Evolutionary conservation across 2,888 invertebrate genomes (phyloP).

Genomic region (Ferrisia virgata): DNA sequence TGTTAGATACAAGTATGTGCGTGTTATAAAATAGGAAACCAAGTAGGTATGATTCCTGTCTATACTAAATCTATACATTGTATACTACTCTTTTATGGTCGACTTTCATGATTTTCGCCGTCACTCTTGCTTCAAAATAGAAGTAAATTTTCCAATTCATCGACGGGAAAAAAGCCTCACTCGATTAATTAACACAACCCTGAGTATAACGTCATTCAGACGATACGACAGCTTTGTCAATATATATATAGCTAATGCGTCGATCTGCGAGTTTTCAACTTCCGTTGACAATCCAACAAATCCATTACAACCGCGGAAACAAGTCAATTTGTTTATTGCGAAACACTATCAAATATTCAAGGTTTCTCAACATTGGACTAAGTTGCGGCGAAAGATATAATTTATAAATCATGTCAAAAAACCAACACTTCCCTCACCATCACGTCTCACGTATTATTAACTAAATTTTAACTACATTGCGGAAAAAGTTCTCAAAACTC

Average conservation of each 20-base stretch:
- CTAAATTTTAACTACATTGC: neutral
- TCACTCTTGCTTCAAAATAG: neutral
- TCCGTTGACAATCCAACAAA: neutral
- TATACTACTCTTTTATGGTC: neutral
- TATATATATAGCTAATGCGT: neutral
- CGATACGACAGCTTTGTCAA: neutral
- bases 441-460: neutral
- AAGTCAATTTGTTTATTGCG: neutral
- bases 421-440: neutral
- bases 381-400: neutral
- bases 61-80: no score
- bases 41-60: no score
- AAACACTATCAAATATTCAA: neutral
- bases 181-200: neutral
- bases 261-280: no score
- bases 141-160: neutral
- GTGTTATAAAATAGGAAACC: neutral
- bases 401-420: neutral
- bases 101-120: neutral
- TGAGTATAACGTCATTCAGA: neutral
- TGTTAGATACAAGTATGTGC: neutral
- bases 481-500: neutral
- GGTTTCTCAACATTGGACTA: neutral
- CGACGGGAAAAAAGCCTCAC: neutral
- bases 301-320: constrained; percentile 2